These are phyloP conservation scores for Calidris pygmaea DNA, from an alignment of 2,113 vertebrate species.

Conservation along the genomic window DNA sequence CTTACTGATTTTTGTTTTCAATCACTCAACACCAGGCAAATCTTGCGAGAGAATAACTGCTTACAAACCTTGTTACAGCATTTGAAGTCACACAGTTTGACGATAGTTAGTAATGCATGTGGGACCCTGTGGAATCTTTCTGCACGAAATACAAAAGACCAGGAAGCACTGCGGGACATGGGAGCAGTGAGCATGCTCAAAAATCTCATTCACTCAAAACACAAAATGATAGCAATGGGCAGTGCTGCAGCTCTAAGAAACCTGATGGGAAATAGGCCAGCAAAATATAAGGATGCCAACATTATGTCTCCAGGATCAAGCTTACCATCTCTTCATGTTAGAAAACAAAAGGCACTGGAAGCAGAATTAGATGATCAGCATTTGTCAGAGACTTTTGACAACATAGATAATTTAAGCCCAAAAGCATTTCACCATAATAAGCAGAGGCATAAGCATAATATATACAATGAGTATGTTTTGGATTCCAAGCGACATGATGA, in stretches of 20 bases:
- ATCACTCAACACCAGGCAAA: constrained; percentile 83
- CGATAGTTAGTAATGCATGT: constrained; percentile 97
- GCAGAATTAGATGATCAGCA: constrained; percentile 93
- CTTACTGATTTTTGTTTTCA: constrained; percentile 31
- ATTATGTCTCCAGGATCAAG: constrained; percentile 93
- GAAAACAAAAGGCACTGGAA: constrained; percentile 95
- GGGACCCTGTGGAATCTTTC: constrained; percentile 98
- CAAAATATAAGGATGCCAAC: constrained; percentile 93
- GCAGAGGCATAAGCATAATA: constrained; percentile 79
- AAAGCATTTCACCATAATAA: constrained; percentile 83
- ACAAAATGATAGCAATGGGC: constrained; percentile 99
- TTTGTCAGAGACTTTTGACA: constrained; percentile 93
- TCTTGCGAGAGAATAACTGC: constrained; percentile 92
- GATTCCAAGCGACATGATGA: constrained; percentile 77
- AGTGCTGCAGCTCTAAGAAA: constrained; percentile 95
- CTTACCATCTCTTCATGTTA: constrained; percentile 91
- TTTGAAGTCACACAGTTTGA: constrained; percentile 96
- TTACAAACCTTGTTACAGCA: constrained; percentile 95
- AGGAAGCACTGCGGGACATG: constrained; percentile 97
- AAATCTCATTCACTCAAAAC: constrained; percentile 97
- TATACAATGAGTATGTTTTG: constrained; percentile 79
- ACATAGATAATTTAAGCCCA: constrained; percentile 93
- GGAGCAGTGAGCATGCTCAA: constrained; percentile 98
- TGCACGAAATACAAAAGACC: constrained; percentile 92
- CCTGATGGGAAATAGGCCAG: constrained; percentile 95